Conservation (phyloP, 2,113 vertebrate genomes). For the Hymenochirus boettgeri region DNA sequence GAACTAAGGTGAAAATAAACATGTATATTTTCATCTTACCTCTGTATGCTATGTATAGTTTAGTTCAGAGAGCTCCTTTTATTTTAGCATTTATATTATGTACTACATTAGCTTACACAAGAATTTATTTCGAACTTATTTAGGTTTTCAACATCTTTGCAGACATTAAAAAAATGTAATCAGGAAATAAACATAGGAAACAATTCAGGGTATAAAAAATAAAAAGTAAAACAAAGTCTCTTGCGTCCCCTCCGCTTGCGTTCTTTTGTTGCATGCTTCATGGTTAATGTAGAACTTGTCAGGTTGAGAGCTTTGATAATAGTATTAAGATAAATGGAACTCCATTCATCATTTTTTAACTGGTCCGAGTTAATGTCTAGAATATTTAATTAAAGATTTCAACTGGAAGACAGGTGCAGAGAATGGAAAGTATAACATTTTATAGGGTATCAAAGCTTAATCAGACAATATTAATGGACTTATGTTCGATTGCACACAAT, state of each 20-base stretch:
- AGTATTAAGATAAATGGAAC: conserved; percentile 41
- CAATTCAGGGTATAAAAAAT: conserved; percentile 4
- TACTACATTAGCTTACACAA: too few species aligned
- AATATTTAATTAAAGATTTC: conserved; percentile 41
- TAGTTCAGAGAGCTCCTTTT: too few species aligned
- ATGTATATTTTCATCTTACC: too few species aligned
- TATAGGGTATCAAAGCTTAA: conserved; percentile 24
- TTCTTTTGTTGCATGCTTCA: conserved; percentile 28
- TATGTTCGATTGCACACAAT: conserved; percentile 20
- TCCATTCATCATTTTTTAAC: conserved; percentile 42
- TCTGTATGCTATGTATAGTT: too few species aligned
- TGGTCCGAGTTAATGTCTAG: conserved; percentile 42
- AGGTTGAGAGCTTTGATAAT: conserved; percentile 42
- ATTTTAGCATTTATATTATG: too few species aligned
- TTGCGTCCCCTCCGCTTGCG: conserved; percentile 13
- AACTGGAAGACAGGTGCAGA: conserved; percentile 39
- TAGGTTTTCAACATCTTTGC: too few species aligned
- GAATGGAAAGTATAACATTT: conserved; percentile 22
- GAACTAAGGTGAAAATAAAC: too few species aligned
- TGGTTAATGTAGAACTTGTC: conserved; percentile 41
- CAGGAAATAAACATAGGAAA: conserved; percentile 5
- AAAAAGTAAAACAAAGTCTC: conserved; percentile 20
- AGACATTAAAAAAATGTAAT: too few species aligned
- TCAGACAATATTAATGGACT: conserved; percentile 1
- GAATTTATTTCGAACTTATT: too few species aligned